phyloP scores from a whole-genome alignment of 2,797 vertebrate species.

The Helostoma temminkii region DNA sequence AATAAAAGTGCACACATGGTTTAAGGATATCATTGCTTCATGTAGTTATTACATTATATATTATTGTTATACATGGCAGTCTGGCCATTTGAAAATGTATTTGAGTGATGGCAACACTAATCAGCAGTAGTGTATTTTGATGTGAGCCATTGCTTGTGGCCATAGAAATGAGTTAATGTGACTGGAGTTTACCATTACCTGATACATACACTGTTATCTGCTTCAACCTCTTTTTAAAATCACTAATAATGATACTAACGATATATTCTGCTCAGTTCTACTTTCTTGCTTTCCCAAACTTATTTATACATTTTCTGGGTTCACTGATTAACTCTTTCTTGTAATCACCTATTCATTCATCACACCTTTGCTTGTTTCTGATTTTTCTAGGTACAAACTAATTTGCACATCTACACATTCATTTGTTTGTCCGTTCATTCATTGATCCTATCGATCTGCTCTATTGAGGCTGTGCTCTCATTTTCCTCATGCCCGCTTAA shows the following conservation, averaged over 20 bases:
- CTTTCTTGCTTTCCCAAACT: slow-evolving; percentile 24
- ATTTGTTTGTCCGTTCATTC: slow-evolving; percentile 72
- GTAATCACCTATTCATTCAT: slow-evolving; percentile 54
- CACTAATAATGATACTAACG: slow-evolving; percentile 40
- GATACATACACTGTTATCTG: slow-evolving; percentile 6
- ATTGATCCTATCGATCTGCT: slow-evolving; percentile 61
- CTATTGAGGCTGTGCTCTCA: slow-evolving; percentile 62
- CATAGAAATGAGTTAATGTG: background rate
- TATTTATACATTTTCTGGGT: slow-evolving; percentile 52
- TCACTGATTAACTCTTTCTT: slow-evolving; percentile 56
- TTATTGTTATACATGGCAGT: slow-evolving; percentile 3
- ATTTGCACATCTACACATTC: slow-evolving; percentile 66
- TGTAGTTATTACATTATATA: too few relatives aligned
- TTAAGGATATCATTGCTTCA: background rate
- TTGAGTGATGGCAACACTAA: background rate
- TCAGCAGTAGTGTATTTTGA: background rate
- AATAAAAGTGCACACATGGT: background rate
- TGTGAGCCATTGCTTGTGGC: background rate
- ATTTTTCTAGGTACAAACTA: slow-evolving; percentile 46
- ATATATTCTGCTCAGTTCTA: slow-evolving; percentile 37
- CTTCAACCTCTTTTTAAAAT: slow-evolving; percentile 29
- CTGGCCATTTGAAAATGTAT: background rate
- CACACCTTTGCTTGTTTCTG: slow-evolving; percentile 42
- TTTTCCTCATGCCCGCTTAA: slow-evolving; percentile 49
- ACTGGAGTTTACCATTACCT: slow-evolving; percentile 33